These are phyloP conservation scores for Hemicordylus capensis DNA, from an alignment of 2,113 vertebrate genomes.

Conservation along the genomic window DNA sequence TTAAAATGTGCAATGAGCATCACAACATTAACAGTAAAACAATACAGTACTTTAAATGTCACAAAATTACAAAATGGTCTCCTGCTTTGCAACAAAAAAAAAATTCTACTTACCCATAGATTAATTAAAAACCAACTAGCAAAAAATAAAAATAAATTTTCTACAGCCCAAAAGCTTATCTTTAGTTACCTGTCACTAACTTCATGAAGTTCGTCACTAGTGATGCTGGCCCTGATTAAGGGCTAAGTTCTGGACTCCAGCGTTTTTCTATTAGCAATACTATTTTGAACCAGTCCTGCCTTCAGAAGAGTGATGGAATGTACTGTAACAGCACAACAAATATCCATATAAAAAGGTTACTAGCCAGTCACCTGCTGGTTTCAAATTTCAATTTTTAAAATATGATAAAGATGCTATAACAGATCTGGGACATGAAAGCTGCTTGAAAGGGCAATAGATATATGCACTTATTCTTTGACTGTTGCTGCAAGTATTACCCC, in stretches of 20 bases:
- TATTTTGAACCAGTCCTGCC: neutral
- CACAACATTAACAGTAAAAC: too few species aligned
- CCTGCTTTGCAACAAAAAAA: too few species aligned
- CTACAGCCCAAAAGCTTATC: neutral
- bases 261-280: neutral
- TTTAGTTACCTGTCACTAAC: too few species aligned
- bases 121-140: too few species aligned
- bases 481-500: slow-evolving; percentile 20
- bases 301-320: neutral
- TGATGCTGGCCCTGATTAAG: neutral
- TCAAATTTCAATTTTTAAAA: slow-evolving; percentile 26
- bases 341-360: neutral
- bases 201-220: too few species aligned
- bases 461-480: slow-evolving; percentile 31
- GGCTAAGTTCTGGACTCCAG: neutral
- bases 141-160: too few species aligned
- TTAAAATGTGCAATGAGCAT: too few species aligned
- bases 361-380: neutral
- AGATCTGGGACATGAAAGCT: slow-evolving; percentile 30
- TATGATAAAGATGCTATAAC: neutral
- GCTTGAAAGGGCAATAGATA: slow-evolving; percentile 26
- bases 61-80: too few species aligned
- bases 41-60: too few species aligned
- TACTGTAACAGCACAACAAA: neutral
- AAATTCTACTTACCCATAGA: too few species aligned